Evolutionary conservation across 1,140 invertebrate species (phyloP), one percentile per base, ranked within the genome.

Genomic region (Polypedilum vanderplanki): DNA sequence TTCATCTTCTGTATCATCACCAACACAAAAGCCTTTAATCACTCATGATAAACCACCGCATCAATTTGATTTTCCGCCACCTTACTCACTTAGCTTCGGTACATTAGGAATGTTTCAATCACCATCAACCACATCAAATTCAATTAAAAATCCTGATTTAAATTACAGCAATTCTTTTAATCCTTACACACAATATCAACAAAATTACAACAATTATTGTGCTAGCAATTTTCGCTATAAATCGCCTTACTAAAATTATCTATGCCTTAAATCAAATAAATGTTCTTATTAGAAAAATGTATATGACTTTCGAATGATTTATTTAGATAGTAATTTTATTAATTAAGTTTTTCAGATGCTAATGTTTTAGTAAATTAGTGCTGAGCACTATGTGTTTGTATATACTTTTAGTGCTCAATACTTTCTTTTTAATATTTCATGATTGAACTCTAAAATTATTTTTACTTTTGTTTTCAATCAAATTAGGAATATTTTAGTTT

Each of bases 51-150:
- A 70, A 17, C 65, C 65, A 18, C 8, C 10, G 18, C 65, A 70
- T 70, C 65, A 70, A 70, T 70, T 70, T 20, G 65, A 70, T 18
- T 70, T 70, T 70, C 65, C 65, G 20, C 65, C 65, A 20, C 65
- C 65, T 8, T 70, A 70, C 10, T 20, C 65, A 8, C 20, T 70
- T 9, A 70, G 65, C 20, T 70, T 70, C 20, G 65, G 65, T 3
- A 20, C 65, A 20, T 22, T 70, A 18, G 20, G 65, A 18, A 70
- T 70, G 65, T 70, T 70, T 70, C 65, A 70, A 20, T 70, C 65
- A 70, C 7, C 65, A 20, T 18, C 65, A 70, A 18, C 20, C 7
- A 20, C 65, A 20, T 8, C 65, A 70, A 22, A 18, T 20, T 0
- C 65, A 18, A 70, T 57, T n/a, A 57, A 57, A 57, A 57, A n/a